Evolutionary conservation across 2,888 invertebrate species (phyloP).

Genomic region (Bellardia pandia): DNA sequence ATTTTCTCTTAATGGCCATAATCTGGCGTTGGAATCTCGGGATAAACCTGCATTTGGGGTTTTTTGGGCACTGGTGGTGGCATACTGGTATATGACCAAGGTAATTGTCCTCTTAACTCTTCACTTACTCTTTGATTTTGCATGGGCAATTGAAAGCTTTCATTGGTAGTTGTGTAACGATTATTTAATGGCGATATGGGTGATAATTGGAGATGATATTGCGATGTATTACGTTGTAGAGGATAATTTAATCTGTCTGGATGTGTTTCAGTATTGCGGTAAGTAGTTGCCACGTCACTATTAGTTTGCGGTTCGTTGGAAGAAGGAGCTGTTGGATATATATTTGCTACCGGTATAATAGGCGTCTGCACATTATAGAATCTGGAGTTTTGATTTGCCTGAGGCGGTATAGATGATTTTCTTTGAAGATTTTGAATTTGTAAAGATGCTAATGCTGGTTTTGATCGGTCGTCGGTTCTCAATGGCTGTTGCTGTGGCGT

Average conservation of each 20-base stretch:
- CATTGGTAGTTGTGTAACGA: constrained; percentile 79
- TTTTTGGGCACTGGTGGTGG: constrained; percentile 78
- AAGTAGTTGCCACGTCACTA: constrained; percentile 71
- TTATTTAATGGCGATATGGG: constrained; percentile 79
- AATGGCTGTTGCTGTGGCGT: constrained; percentile 44
- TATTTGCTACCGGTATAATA: constrained; percentile 14
- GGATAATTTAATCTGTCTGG: constrained; percentile 81
- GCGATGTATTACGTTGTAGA: constrained; percentile 71
- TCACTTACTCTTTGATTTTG: constrained; percentile 80
- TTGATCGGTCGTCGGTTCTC: constrained; percentile 60
- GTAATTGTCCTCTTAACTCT: constrained; percentile 86
- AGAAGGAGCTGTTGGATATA: constrained; percentile 7
- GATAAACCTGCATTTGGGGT: constrained; percentile 85
- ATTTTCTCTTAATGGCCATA: constrained; percentile 79
- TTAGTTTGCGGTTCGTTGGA: neutral
- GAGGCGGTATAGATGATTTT: constrained; percentile 65
- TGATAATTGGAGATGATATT: constrained; percentile 75
- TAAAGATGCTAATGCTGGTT: constrained; percentile 74
- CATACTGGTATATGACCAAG: constrained; percentile 86
- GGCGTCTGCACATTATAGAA: constrained; percentile 28
- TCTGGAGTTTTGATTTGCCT: constrained; percentile 13
- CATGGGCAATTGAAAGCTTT: constrained; percentile 52
- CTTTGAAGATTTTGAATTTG: constrained; percentile 75
- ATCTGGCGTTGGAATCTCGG: constrained; percentile 87
- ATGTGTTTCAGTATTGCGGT: constrained; percentile 80